Evolutionary conservation across 2,797 vertebrate genomes (phyloP).

Genomic region (Acipenser oxyrinchus): DNA sequence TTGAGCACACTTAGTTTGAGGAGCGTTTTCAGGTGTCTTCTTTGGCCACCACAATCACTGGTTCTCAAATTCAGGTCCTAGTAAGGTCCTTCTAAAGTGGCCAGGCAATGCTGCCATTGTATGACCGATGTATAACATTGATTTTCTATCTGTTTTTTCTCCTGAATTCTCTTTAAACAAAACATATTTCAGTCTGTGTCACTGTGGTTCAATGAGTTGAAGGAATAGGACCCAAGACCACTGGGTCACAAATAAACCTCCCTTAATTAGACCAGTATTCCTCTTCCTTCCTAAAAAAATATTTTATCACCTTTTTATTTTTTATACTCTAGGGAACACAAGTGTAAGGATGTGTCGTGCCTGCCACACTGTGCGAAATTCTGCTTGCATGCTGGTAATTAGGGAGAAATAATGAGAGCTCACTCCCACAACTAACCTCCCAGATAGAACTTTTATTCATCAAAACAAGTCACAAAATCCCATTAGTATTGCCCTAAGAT

Average conservation of each 20-base stretch:
- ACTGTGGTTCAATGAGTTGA: slow-evolving; percentile 11
- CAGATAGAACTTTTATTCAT: slow-evolving; percentile 13
- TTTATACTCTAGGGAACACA: slow-evolving; percentile 47
- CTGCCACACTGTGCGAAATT: slow-evolving; percentile 50
- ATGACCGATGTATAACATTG: no score
- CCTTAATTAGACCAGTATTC: slow-evolving; percentile 58
- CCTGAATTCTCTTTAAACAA: no score
- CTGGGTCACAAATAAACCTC: slow-evolving; percentile 24
- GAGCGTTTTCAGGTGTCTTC: no score
- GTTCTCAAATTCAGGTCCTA: no score
- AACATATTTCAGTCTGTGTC: not conserved
- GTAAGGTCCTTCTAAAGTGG: no score
- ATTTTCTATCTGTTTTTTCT: no score
- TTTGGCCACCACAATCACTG: no score
- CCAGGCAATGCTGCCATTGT: no score
- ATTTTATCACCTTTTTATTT: slow-evolving; percentile 63
- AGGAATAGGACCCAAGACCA: slow-evolving; percentile 3
- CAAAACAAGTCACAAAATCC: slow-evolving; percentile 17
- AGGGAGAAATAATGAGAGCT: slow-evolving; percentile 66
- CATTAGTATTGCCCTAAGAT: slow-evolving; percentile 16
- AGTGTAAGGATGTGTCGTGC: slow-evolving; percentile 59
- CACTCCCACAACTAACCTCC: slow-evolving; percentile 40
- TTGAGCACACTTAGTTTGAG: no score
- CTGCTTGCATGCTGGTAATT: slow-evolving; percentile 68
- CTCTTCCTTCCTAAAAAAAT: slow-evolving; percentile 53